These are phyloP conservation scores for Thymallus thymallus DNA, from an alignment of 2,113 vertebrate genomes.

Conservation along the genomic window DNA sequence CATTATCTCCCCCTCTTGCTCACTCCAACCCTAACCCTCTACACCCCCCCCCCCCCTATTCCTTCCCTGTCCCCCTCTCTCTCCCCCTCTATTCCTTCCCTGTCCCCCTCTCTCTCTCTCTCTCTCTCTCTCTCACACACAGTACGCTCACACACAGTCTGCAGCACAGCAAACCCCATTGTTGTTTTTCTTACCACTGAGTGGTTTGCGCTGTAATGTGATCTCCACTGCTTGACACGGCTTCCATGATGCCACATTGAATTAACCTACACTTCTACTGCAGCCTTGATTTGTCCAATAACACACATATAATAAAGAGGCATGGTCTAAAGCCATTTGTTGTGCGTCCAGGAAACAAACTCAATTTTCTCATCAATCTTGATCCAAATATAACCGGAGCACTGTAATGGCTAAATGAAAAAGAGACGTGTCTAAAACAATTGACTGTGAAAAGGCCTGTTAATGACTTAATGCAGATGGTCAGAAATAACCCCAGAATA, in stretches of 20 bases:
- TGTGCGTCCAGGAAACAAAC: conserved; percentile 23
- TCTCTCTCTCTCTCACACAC: conserved; percentile 75
- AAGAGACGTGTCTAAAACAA: conserved; percentile 56
- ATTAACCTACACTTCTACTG: conserved; percentile 87
- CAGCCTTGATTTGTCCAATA: conserved; percentile 30
- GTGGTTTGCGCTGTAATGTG: conserved; percentile 94
- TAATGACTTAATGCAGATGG: too few relatives aligned
- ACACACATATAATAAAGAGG: conserved; percentile 41
- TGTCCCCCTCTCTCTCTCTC: conserved; percentile 39
- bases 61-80: conserved; percentile 5
- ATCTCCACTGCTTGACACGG: conserved; percentile 90
- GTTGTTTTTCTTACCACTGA: conserved; percentile 90
- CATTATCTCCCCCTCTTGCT: conserved; percentile 12
- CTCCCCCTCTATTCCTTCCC: background rate
- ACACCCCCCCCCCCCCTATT: too few relatives aligned
- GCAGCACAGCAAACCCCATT: conserved; percentile 81
- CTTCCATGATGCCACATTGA: conserved; percentile 92
- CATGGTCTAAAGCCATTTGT: conserved; percentile 41
- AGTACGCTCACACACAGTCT: conserved; percentile 87
- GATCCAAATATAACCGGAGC: too few relatives aligned
- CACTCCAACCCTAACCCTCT: conserved; percentile 23
- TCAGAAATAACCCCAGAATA: too few relatives aligned
- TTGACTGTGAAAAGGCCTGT: conserved; percentile 68
- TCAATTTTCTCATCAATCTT: too few relatives aligned
- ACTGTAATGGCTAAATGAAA: too few relatives aligned